These are phyloP conservation scores for Epinotia brunnichana DNA, from an alignment of 2,888 invertebrate species.

Conservation along the genomic window DNA sequence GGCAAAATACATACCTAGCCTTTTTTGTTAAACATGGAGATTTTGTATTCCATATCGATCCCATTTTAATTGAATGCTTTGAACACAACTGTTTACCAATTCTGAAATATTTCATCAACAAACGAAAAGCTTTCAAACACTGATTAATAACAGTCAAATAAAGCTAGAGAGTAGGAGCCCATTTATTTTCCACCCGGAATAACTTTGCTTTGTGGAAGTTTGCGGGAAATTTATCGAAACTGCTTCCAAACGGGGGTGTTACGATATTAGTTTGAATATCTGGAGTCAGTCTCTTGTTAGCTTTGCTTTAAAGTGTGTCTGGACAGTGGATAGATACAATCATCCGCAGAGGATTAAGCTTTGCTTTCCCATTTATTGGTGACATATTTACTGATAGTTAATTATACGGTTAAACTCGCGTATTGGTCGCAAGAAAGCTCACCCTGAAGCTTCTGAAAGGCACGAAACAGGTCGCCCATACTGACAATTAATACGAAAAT, in stretches of 20 bases:
- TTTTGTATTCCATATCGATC: neutral
- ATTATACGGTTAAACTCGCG: too few species aligned
- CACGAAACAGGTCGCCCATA: too few species aligned
- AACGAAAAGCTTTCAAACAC: conserved; percentile 26
- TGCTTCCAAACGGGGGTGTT: conserved; percentile 8
- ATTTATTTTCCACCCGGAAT: conserved; percentile 10
- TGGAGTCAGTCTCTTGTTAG: neutral
- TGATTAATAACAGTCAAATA: conserved; percentile 14
- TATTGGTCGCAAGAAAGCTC: too few species aligned
- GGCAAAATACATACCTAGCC: too few species aligned
- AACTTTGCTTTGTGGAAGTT: conserved; percentile 27
- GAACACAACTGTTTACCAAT: conserved; percentile 3
- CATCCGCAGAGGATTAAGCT: neutral
- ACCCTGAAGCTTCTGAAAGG: too few species aligned
- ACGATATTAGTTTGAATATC: conserved; percentile 17
- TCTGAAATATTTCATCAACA: conserved; percentile 8
- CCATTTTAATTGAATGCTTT: neutral
- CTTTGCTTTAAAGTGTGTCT: neutral
- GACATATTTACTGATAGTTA: too few species aligned
- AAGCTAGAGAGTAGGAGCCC: conserved; percentile 6
- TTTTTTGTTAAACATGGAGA: neutral
- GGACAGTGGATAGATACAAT: neutral
- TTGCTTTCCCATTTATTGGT: neutral
- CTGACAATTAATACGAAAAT: too few species aligned
- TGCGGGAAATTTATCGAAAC: conserved; percentile 31